phyloP scores from a whole-genome alignment of 1,140 invertebrate genomes.

The Heliconius melpomene region DNA sequence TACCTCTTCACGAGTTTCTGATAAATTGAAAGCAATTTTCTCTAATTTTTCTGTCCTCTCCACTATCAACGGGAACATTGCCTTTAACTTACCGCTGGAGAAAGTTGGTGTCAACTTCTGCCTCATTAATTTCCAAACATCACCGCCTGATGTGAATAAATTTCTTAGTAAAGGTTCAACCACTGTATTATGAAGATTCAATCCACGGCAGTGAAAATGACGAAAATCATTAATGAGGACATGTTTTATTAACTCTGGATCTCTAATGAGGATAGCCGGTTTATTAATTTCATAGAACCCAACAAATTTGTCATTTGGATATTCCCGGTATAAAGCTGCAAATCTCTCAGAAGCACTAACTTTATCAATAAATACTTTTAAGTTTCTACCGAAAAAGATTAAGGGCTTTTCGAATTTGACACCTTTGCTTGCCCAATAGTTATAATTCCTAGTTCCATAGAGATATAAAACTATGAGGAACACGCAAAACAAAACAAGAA shows the following conservation, averaged over 20 bases:
- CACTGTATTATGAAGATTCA: conserved; percentile 31
- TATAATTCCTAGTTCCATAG: conserved; percentile 39
- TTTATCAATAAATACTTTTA: conserved; percentile 33
- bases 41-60: conserved; percentile 47
- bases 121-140: conserved; percentile 80
- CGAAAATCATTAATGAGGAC: conserved; percentile 81
- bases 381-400: conserved; percentile 31
- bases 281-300: conserved; percentile 38
- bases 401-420: conserved; percentile 31
- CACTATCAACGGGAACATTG: conserved; percentile 71
- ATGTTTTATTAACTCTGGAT: conserved; percentile 80
- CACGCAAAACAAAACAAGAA: conserved; percentile 17
- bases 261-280: conserved; percentile 62
- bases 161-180: conserved; percentile 52
- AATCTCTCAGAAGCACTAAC: conserved; percentile 41
- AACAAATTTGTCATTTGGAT: conserved; percentile 43
- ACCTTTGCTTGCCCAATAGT: conserved; percentile 38
- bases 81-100: conserved; percentile 78
- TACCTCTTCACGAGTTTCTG: conserved; percentile 1
- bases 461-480: conserved; percentile 28
- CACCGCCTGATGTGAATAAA: conserved; percentile 45
- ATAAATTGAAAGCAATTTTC: neutral
- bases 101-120: conserved; percentile 81
- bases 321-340: conserved; percentile 34
- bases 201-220: conserved; percentile 43